Base-by-base conservation (phyloP, 2,797 vertebrate species). In the Gila robusta region DNA sequence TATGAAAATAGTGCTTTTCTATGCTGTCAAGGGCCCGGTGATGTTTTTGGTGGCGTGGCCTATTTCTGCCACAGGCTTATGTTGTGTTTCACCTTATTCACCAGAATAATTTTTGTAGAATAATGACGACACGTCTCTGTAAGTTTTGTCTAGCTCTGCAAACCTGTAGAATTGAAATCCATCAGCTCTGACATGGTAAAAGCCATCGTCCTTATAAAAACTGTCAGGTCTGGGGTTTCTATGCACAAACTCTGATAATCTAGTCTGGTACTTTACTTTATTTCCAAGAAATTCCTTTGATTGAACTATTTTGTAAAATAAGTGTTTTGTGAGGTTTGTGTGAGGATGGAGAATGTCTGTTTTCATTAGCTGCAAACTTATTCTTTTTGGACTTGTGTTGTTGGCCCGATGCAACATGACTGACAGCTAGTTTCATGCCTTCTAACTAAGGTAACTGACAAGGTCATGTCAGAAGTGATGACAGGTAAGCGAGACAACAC, bases 1-100 rank as follows among this genome's bases (percentile, higher is more conserved):
- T 93, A 93, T 94, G 93, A 94, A 94, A 94, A 94, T 94, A 93
- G 94, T 94, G 92, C 88, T 90, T 95, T 93, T 91, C 82, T 86
- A 67, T 87, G 87, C 91, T 93, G 90, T 91, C 93, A 90, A 83
- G 26, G 69, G 41, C 28, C 54, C 21, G 11, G 56, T 80, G 78
- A 66, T 72, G 69, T 56, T 74, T 72, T 64, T 70, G 39, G 56
- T 16, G 67, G 26, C 77, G 23, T 80, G 78, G 56, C 56, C 78
- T 41, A 73, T 73, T 81, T 86, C 70, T 86, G 69, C 54, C 66
- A 74, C 6, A 7, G 70, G 78, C 32, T 64, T 66, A 37, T 52
- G 41, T 49, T 39, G 28, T 35, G 17, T 71, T 79, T 85, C 83
- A 85, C 74, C 83, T 47, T 79, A 59, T 78, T 79, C 19, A 32